These are phyloP conservation scores for Ianthella basta DNA, from an alignment of 37 sponge, comb jelly and placozoan species.

Conservation along the genomic window DNA sequence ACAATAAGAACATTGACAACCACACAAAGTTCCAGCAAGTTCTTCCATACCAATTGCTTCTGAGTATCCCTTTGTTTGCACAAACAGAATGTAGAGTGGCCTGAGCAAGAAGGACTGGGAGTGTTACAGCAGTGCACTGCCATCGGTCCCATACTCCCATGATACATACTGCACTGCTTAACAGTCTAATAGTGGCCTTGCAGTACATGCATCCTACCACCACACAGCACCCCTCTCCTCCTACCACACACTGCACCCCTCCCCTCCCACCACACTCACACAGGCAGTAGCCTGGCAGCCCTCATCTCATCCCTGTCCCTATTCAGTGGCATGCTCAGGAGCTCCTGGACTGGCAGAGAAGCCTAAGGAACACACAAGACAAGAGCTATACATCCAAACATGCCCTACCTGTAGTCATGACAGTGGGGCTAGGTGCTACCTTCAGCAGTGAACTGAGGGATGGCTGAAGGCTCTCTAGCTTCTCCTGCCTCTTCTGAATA, in stretches of 20 bases:
- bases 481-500: constrained; percentile 41
- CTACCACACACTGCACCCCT: not conserved
- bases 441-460: constrained; percentile 51
- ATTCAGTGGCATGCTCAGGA: constrained; percentile 58
- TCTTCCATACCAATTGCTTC: constrained; percentile 55
- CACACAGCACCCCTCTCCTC: not conserved
- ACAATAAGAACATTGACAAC: not conserved
- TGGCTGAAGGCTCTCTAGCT: constrained; percentile 53
- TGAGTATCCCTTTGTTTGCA: constrained; percentile 71
- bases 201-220: not conserved
- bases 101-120: constrained; percentile 18
- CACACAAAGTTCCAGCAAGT: not conserved
- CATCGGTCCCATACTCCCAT: too few species aligned
- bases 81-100: constrained; percentile 77
- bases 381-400: too few species aligned
- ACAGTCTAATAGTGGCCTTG: too few species aligned
- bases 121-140: too few species aligned
- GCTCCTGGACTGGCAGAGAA: constrained; percentile 75
- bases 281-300: constrained; percentile 54
- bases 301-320: constrained; percentile 54
- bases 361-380: constrained; percentile 32
- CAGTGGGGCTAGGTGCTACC: not conserved
- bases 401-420: not conserved
- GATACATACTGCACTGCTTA: not conserved
- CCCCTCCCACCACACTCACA: constrained; percentile 37